Evolutionary conservation across 92 coral and sea anemone genomes (phyloP).

Genomic region (Phenganax subtilis): DNA sequence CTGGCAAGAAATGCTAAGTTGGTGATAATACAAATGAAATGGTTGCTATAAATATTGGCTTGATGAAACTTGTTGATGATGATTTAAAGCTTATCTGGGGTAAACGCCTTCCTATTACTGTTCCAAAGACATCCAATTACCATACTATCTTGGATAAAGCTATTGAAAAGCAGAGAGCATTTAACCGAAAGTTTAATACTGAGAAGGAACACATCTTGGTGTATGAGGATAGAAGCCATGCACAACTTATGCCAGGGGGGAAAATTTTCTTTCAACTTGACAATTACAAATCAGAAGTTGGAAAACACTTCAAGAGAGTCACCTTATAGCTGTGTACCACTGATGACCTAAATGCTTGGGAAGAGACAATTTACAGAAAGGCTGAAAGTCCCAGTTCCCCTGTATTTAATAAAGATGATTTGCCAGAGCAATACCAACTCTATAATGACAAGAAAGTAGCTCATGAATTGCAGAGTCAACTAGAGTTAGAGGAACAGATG

Average conservation of each 20-base stretch:
- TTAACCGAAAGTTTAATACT: conserved; percentile 2
- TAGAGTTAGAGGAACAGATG: background rate
- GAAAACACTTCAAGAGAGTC: conserved; percentile 3
- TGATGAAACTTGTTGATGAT: background rate
- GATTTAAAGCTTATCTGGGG: background rate
- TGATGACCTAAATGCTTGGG: conserved; percentile 2
- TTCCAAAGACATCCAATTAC: background rate
- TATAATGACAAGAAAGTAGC: background rate
- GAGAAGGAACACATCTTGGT: conserved; percentile 14
- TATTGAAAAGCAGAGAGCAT: background rate
- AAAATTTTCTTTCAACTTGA: background rate
- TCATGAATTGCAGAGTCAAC: background rate
- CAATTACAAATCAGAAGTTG: conserved; percentile 13
- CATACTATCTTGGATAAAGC: conserved; percentile 13
- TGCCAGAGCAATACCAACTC: background rate
- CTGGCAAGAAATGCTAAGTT: background rate
- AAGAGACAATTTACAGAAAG: background rate
- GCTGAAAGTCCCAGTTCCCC: conserved; percentile 4
- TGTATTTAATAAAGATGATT: background rate
- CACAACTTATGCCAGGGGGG: conserved; percentile 10
- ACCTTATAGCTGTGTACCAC: conserved; percentile 5
- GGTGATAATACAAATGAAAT: background rate
- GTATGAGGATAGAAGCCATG: conserved; percentile 18
- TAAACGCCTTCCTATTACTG: background rate
- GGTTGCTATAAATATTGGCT: background rate